Evolutionary conservation across 2,113 vertebrate species (phyloP).

Genomic region (Aegotheles bennettii): DNA sequence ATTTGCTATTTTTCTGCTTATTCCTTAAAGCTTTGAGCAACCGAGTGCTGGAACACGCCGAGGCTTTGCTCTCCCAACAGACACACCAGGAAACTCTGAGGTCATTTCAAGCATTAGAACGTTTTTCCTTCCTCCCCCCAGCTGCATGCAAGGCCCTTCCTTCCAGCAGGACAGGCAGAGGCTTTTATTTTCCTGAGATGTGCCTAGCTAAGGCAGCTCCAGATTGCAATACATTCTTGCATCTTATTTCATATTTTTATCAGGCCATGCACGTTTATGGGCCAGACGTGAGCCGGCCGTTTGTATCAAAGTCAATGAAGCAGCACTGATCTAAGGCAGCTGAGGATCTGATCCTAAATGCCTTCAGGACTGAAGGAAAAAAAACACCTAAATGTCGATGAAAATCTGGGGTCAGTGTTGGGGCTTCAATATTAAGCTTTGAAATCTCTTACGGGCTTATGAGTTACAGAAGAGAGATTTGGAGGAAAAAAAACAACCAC

Average conservation of each 20-base stretch:
- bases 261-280: neutral
- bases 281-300: neutral
- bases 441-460: neutral
- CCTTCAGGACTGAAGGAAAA: neutral
- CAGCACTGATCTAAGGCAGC: neutral
- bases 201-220: neutral
- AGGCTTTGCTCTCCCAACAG: neutral
- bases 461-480: neutral
- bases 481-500: neutral
- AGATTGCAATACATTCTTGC: neutral
- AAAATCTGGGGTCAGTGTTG: neutral
- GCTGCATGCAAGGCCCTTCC: constrained; percentile 12
- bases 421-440: neutral
- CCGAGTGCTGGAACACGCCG: neutral
- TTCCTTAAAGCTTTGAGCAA: neutral
- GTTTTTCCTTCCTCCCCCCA: neutral
- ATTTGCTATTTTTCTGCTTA: neutral
- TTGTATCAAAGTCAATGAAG: neutral
- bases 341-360: neutral
- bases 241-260: neutral
- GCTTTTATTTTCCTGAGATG: neutral
- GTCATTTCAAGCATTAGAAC: constrained; percentile 23
- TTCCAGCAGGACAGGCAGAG: neutral
- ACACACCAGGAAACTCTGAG: constrained; percentile 44
- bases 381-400: neutral